These are phyloP conservation scores for Scomber scombrus DNA, from an alignment of 2,113 vertebrate species.

Conservation along the genomic window DNA sequence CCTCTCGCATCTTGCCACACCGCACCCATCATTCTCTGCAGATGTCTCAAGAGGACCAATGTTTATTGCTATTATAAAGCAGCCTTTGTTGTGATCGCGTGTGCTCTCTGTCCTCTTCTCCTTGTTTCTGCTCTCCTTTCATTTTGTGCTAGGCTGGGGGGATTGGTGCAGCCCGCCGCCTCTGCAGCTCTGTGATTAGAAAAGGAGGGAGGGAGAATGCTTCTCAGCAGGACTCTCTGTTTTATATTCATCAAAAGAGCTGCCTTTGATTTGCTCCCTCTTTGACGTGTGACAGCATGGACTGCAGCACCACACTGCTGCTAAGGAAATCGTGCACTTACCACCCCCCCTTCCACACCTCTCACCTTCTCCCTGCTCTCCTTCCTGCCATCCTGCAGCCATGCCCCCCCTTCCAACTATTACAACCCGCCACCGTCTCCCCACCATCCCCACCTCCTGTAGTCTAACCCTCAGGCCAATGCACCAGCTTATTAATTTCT, in stretches of 20 bases:
- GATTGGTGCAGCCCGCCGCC: slow-evolving; percentile 76
- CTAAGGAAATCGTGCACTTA: slow-evolving; percentile 85
- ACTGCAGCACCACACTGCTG: slow-evolving; percentile 81
- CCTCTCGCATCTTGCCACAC: slow-evolving; percentile 51
- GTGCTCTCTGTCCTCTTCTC: slow-evolving; percentile 76
- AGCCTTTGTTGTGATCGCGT: slow-evolving; percentile 86
- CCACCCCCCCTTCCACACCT: slow-evolving; percentile 58
- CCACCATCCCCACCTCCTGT: slow-evolving; percentile 45
- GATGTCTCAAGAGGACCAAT: slow-evolving; percentile 82
- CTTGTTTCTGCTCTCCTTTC: slow-evolving; percentile 81
- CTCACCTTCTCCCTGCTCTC: slow-evolving; percentile 45
- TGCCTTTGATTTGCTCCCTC: slow-evolving; percentile 87
- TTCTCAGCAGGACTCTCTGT: slow-evolving; percentile 87
- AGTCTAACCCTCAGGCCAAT: slow-evolving; percentile 72
- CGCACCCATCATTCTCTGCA: slow-evolving; percentile 70
- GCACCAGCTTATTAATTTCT: slow-evolving; percentile 83
- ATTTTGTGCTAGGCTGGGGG: slow-evolving; percentile 79
- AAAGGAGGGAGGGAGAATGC: slow-evolving; percentile 83
- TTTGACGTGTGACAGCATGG: slow-evolving; percentile 85
- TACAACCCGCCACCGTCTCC: slow-evolving; percentile 34
- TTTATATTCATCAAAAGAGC: slow-evolving; percentile 91
- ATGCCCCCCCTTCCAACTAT: slow-evolving; percentile 31
- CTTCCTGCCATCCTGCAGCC: slow-evolving; percentile 38
- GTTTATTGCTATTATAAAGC: slow-evolving; percentile 87
- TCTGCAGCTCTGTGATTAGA: slow-evolving; percentile 87